Conservation (phyloP, 2,113 vertebrate species). For the Nycticebus coucang region DNA sequence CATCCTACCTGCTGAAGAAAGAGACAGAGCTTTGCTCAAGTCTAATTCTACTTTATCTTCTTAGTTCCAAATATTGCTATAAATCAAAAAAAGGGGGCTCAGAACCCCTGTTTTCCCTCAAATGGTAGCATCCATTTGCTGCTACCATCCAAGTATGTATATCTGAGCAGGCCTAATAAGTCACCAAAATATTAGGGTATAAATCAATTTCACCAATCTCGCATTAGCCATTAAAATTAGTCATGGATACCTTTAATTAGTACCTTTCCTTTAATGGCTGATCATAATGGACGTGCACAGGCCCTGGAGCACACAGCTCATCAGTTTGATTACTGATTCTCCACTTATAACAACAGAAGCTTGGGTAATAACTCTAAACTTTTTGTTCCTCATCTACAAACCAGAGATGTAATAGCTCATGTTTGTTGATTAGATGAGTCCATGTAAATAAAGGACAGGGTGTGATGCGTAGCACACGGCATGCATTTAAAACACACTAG, state of each 20-base stretch:
- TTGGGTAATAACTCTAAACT: not conserved
- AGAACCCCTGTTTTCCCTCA: not conserved
- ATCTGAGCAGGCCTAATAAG: not conserved
- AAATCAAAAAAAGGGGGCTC: not conserved
- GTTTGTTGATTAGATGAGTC: not conserved
- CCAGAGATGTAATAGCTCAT: not conserved
- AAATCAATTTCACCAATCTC: not conserved
- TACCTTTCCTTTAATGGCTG: not conserved
- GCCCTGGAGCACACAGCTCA: not conserved
- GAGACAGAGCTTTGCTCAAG: not conserved
- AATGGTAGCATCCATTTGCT: not conserved
- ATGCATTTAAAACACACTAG: not conserved
- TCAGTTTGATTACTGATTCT: not conserved
- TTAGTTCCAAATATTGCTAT: not conserved
- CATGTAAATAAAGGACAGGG: not conserved
- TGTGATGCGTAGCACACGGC: not conserved
- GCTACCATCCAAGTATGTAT: not conserved
- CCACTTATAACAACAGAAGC: not conserved
- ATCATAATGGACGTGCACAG: not conserved
- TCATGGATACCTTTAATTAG: not conserved
- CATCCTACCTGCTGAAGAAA: not conserved
- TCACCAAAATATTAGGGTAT: not conserved
- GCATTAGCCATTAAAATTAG: not conserved
- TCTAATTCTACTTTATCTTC: not conserved
- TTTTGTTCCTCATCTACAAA: not conserved